Conservation (phyloP, 2,888 invertebrate species). For the Fragum whitleyi region DNA sequence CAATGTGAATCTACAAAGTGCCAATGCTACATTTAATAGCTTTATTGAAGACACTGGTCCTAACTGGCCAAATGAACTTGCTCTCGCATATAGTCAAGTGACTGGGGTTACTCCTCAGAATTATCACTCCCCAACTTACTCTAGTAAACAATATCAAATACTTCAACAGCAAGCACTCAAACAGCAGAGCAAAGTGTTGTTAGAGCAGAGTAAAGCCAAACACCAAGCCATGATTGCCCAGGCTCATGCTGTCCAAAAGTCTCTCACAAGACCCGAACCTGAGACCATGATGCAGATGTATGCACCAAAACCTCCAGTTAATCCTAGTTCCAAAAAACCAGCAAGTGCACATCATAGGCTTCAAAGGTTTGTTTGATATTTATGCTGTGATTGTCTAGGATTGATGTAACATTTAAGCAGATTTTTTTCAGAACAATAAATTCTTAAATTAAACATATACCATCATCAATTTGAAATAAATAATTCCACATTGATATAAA, state of each 20-base stretch:
- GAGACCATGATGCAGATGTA: conserved; percentile 63
- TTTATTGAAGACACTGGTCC: conserved; percentile 77
- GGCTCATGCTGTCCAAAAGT: conserved; percentile 81
- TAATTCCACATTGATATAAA: too few species aligned
- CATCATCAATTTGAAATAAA: too few species aligned
- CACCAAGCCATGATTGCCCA: conserved; percentile 85
- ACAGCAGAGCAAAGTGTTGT: conserved; percentile 79
- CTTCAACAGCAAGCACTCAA: conserved; percentile 75
- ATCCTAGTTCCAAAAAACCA: conserved; percentile 72
- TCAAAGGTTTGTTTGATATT: conserved; percentile 70
- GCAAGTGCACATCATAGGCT: conserved; percentile 70
- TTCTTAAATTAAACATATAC: too few species aligned
- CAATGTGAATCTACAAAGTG: conserved; percentile 76
- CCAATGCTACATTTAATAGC: conserved; percentile 81
- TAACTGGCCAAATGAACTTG: conserved; percentile 76
- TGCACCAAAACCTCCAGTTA: conserved; percentile 79
- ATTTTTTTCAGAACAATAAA: too few species aligned
- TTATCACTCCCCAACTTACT: conserved; percentile 73
- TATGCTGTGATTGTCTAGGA: neutral
- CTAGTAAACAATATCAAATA: conserved; percentile 79
- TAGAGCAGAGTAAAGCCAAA: conserved; percentile 84
- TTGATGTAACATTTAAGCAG: too few species aligned
- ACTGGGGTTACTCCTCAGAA: conserved; percentile 77
- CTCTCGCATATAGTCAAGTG: conserved; percentile 77
- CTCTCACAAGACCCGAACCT: conserved; percentile 53